Evolutionary conservation across 2,888 invertebrate genomes (phyloP), one percentile per base, ranked within the genome.

Genomic region (Hemistola chrysoprasaria): DNA sequence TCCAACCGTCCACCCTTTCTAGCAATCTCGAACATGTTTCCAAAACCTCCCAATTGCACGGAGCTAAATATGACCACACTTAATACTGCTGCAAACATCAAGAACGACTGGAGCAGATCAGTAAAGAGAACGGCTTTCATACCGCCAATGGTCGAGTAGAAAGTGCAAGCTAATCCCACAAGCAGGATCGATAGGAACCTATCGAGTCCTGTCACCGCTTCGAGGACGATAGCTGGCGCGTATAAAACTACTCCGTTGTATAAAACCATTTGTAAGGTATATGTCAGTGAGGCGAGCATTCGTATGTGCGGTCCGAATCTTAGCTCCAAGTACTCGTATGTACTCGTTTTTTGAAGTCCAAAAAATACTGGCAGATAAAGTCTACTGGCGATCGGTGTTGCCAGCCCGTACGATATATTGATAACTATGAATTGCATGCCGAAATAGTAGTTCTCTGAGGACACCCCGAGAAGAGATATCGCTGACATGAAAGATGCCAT

Each of bases 401-500:
- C 94, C 8, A 96, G 56, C 5, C 77, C 90, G 59, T 95, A 95
- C 0, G 95, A 92, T 22, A 96, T 50, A 68, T 95, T 95, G 29
- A 95, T 93, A 8, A 94, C 79, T n/a, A 93, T 87, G 76, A 97
- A 96, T 68, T 94, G 93, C 47, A 95, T 92, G 35, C 97, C 97
- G 65, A 91, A 94, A 53, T 92, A 92, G 77, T 97, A 97, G 72
- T 93, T 95, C 78, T 98, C 97, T 34, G 94, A 92, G 24, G 96
- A 95, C 2, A 97, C 95, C 8, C 97, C 97, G 7, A 98, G 87
- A 25, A 97, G 76, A 0, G 96, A 95, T 38, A 97, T 92, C 20
- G 97, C 96, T 0, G 97, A 97, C 94, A 97, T 95, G 71, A 97
- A 97, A 25, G 96, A 96, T 8, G 97, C 96, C 94, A 97, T 96